These are phyloP conservation scores for Tapera naevia DNA, from an alignment of 2,797 vertebrate genomes.

Conservation along the genomic window DNA sequence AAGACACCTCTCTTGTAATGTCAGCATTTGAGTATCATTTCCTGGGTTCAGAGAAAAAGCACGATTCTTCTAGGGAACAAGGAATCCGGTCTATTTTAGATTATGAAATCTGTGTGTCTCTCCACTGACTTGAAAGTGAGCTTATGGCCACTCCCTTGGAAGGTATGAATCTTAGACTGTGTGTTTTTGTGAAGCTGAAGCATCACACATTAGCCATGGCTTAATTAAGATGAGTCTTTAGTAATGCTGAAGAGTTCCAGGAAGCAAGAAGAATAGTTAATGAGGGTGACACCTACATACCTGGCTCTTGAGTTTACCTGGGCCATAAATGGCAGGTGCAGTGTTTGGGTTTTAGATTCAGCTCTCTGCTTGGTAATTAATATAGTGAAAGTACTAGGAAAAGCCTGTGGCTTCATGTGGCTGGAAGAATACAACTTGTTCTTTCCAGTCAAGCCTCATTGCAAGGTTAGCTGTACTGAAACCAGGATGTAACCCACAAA, in stretches of 20 bases:
- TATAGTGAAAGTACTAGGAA: background rate
- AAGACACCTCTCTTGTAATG: background rate
- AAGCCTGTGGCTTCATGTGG: background rate
- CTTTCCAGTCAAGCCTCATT: background rate
- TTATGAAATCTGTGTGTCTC: background rate
- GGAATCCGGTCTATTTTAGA: background rate
- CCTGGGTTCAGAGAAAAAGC: background rate
- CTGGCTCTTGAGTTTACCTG: background rate
- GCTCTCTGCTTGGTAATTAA: background rate
- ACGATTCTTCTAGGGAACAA: background rate
- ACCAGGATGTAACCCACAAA: background rate
- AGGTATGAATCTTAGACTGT: background rate
- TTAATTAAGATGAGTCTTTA: constrained; percentile 3
- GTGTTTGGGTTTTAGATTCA: background rate
- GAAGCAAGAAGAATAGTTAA: background rate
- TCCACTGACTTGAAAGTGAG: background rate
- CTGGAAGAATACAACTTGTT: background rate
- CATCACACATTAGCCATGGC: background rate
- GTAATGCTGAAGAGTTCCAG: background rate
- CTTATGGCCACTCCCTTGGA: background rate
- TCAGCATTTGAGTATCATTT: background rate
- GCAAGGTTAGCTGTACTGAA: background rate
- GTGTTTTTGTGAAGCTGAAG: background rate
- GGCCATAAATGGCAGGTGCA: background rate
- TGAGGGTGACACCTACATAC: background rate